phyloP scores from a whole-genome alignment of 2,888 invertebrate genomes.

The Cephus spinipes region DNA sequence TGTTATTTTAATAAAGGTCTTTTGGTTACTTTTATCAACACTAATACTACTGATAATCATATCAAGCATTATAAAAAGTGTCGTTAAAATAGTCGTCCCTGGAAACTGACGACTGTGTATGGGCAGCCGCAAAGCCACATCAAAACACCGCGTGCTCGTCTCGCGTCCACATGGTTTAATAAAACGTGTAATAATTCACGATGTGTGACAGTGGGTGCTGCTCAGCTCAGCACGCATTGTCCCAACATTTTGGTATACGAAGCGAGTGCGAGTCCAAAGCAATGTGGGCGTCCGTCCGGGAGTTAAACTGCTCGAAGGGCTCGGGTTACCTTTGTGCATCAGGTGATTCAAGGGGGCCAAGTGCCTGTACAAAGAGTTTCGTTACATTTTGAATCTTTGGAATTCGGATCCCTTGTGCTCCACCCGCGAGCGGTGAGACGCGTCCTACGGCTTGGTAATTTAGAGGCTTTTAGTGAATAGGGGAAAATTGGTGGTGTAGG shows the following conservation, averaged over 20 bases:
- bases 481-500: not conserved
- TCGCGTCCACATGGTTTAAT: conserved; percentile 45
- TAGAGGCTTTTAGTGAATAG: not conserved
- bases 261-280: conserved; percentile 3
- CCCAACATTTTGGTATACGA: conserved; percentile 29
- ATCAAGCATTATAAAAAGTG: not conserved
- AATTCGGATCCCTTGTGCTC: conserved; percentile 14
- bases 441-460: not conserved
- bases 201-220: conserved; percentile 51
- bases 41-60: not conserved
- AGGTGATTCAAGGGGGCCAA: conserved; percentile 23
- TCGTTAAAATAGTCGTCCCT: not conserved
- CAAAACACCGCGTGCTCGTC: conserved; percentile 28
- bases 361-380: conserved; percentile 17
- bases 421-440: not conserved
- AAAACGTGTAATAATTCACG: conserved; percentile 54
- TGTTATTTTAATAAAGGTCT: not conserved
- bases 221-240: conserved; percentile 50
- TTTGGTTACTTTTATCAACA: not conserved
- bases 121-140: conserved; percentile 23
- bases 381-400: conserved; percentile 23
- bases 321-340: conserved; percentile 32
- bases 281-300: conserved; percentile 43
- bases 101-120: not conserved
- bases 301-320: conserved; percentile 23